Percentiles rank a stretch among this genome's conserved stretches.
phyloP scores from a whole-genome alignment of 92 coral and sea anemone species.

The Epizoanthus rinbou region DNA sequence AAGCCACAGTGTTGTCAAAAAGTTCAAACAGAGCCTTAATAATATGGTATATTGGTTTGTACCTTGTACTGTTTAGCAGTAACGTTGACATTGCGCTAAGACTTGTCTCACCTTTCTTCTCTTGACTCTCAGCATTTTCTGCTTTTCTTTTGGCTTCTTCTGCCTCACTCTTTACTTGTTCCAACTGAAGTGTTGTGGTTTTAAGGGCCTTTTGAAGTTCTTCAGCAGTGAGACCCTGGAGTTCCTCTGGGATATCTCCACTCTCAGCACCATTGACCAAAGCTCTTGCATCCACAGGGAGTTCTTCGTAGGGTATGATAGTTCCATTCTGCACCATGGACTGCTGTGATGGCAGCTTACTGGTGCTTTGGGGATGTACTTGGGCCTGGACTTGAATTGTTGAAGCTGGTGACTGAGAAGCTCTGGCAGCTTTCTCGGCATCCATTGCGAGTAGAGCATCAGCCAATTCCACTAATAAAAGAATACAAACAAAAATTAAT shows the following conservation, averaged over 20 bases:
- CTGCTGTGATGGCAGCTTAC: background rate
- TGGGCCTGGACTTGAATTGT: constrained; percentile 63
- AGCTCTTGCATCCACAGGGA: constrained; percentile 31
- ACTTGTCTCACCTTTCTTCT: constrained; percentile 18
- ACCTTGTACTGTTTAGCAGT: no score
- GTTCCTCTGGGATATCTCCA: constrained; percentile 26
- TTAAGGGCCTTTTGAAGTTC: constrained; percentile 31
- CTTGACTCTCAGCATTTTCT: constrained; percentile 16
- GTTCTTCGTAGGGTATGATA: constrained; percentile 29
- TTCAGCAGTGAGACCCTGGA: constrained; percentile 36
- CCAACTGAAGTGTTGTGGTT: constrained; percentile 31
- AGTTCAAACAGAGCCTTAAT: no score
- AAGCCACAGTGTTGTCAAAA: no score
- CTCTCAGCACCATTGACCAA: constrained; percentile 8
- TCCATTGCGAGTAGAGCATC: constrained; percentile 85
- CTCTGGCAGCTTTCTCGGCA: constrained; percentile 53
- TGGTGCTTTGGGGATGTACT: constrained; percentile 56
- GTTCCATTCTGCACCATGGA: constrained; percentile 28
- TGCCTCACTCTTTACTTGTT: constrained; percentile 28
- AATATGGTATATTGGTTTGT: no score
- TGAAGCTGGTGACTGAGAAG: constrained; percentile 24
- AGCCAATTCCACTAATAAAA: constrained; percentile 74
- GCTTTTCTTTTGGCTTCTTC: constrained; percentile 22
- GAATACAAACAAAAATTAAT: background rate
- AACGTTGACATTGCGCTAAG: no score